Conservation (phyloP, 2,113 vertebrate species). For the Osmerus mordax region DNA sequence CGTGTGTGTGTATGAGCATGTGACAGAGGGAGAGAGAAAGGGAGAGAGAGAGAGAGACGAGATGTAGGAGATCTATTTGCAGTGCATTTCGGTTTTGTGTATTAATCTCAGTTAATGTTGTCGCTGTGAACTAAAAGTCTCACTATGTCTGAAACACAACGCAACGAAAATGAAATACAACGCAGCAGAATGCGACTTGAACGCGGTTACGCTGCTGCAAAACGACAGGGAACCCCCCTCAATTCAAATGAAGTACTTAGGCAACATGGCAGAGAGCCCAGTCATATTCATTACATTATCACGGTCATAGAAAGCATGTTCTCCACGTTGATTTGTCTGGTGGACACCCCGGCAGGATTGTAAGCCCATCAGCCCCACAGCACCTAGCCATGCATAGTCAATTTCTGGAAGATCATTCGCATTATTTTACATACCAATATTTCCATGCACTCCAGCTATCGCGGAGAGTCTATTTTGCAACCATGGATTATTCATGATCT, state of each 20-base stretch:
- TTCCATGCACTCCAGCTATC: slow-evolving; percentile 33
- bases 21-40: background rate
- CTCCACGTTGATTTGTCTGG: slow-evolving; percentile 19
- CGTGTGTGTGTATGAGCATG: slow-evolving; percentile 13
- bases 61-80: background rate
- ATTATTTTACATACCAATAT: slow-evolving; percentile 62
- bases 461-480: slow-evolving; percentile 48
- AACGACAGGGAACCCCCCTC: no score
- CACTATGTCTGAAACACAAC: no score
- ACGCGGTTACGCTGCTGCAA: no score
- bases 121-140: no score
- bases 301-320: slow-evolving; percentile 21
- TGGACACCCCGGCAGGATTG: background rate
- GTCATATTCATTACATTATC: slow-evolving; percentile 2
- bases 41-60: background rate
- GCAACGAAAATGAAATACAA: no score
- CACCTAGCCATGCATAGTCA: slow-evolving; percentile 23
- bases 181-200: no score
- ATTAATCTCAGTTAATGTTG: no score
- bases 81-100: background rate
- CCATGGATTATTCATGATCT: slow-evolving; percentile 63
- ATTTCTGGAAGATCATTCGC: slow-evolving; percentile 49
- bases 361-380: background rate
- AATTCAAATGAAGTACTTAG: background rate
- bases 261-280: background rate